Percentiles rank a stretch among this genome's conserved stretches.
Conservation (phyloP, 2,113 vertebrate species). For the human region DNA sequence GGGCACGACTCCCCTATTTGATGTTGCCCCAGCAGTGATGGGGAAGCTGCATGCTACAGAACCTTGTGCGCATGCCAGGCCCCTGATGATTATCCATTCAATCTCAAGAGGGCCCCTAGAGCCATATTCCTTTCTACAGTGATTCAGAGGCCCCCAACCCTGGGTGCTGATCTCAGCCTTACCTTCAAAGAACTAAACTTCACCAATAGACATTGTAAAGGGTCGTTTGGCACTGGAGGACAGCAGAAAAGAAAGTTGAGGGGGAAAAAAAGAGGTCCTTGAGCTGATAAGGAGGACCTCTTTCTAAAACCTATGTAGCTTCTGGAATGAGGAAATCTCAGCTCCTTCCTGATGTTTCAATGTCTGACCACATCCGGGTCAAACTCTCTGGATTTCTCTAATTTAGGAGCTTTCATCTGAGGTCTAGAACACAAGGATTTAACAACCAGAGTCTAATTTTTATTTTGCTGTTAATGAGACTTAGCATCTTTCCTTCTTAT, state of each 20-base stretch:
- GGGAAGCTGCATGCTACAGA: background rate
- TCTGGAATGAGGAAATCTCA: background rate
- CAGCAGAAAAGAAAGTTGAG: background rate
- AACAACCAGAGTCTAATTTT: conserved; percentile 15
- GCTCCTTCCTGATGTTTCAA: background rate
- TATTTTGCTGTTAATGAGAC: background rate
- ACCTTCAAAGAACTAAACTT: background rate
- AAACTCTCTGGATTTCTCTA: background rate
- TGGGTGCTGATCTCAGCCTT: background rate
- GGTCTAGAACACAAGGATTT: background rate
- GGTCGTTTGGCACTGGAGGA: background rate
- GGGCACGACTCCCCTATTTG: background rate
- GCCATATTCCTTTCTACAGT: background rate
- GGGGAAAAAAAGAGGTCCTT: no score
- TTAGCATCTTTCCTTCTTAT: conserved; percentile 9
- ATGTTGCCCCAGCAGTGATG: background rate
- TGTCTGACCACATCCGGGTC: background rate
- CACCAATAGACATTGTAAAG: background rate
- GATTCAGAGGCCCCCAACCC: background rate
- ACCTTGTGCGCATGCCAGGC: background rate
- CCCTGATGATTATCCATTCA: background rate
- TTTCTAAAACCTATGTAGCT: background rate
- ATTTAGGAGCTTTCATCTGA: background rate
- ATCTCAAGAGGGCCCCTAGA: no score
- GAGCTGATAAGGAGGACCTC: background rate